Base-by-base conservation (phyloP, 1,140 invertebrate species). In the Medauroidea extradentata region DNA sequence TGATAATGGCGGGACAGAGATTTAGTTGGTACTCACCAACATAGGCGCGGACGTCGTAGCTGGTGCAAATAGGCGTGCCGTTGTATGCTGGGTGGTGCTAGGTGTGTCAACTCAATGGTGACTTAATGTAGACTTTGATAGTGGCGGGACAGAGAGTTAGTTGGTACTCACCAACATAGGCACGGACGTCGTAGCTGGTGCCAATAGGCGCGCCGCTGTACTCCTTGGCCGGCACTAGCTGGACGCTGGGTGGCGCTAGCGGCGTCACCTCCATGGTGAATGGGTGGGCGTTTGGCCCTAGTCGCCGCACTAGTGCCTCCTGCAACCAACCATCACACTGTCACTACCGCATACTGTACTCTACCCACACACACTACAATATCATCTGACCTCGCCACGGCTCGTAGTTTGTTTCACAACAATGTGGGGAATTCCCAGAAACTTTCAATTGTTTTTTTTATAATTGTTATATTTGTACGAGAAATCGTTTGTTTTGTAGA, bases 181-280 rank as follows among this genome's bases (percentile, higher is more conserved):
- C 84, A 70, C 86, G 78, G 27, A 92, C 80, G 67, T 93, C 90
- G 70, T 93, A 93, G 60, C 89, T 91, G 21, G 90, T 93, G 13
- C 93, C 93, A 52, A 94, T 93, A 0, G 92, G 91, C 1, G 91
- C 88, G 1, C 93, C 93, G 55, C 85, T 88, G 73, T 96, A 94
- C 67, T 93, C 88, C 69, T 93, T 91, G 5, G 91, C 91, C 2
- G 92, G 92, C 19, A 94, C 90, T 59, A 95, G 76, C 70, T 93
- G 90, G 24, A 95, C 90, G 53, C 90, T 93, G 9, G 93, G 91
- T 25, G 92, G 92, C 27, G 90, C 89, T 58, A 91, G 77, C 21
- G 85, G 82, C 1, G 87, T 88, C 50, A 93, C 78, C 67, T 88
- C 84, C 79, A 93, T 84, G 48, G 85, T 85, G 67, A 94, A 92